Conservation (phyloP, 2,797 vertebrate genomes). For the Alcedo atthis region DNA sequence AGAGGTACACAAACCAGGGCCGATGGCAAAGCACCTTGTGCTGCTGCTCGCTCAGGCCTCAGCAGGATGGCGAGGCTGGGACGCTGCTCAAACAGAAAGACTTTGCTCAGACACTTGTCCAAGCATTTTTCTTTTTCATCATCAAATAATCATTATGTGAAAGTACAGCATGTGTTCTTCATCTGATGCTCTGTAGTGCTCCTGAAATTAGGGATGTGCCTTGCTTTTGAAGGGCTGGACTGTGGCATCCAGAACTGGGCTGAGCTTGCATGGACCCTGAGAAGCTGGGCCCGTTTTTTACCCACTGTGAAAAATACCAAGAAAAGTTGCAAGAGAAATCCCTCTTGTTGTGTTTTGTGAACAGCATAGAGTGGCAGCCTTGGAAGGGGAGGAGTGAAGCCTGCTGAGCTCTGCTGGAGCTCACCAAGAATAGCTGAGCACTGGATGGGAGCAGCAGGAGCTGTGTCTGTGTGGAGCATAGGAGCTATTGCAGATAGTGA, state of each 20-base stretch:
- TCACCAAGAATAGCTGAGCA: neutral
- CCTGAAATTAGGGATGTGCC: neutral
- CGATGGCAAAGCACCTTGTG: neutral
- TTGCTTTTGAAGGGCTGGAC: neutral
- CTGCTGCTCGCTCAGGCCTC: neutral
- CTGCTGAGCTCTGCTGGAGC: neutral
- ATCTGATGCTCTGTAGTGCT: neutral
- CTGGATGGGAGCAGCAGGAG: neutral
- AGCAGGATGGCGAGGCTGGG: neutral
- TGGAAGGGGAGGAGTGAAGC: neutral
- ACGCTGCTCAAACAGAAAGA: neutral
- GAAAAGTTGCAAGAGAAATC: neutral
- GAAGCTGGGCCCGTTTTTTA: neutral
- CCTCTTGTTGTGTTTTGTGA: neutral
- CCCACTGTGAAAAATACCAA: neutral
- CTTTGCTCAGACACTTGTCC: slow-evolving; percentile 5
- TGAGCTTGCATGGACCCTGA: neutral
- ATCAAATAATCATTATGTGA: neutral
- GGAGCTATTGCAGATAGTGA: neutral
- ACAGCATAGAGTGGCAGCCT: neutral
- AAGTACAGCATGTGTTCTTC: slow-evolving; percentile 29
- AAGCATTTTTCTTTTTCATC: neutral
- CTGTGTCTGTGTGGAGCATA: neutral
- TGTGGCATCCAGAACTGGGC: neutral
- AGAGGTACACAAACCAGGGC: slow-evolving; percentile 10